These are phyloP conservation scores for Heliangelus exortis DNA, from an alignment of 2,797 vertebrate species.

Conservation along the genomic window DNA sequence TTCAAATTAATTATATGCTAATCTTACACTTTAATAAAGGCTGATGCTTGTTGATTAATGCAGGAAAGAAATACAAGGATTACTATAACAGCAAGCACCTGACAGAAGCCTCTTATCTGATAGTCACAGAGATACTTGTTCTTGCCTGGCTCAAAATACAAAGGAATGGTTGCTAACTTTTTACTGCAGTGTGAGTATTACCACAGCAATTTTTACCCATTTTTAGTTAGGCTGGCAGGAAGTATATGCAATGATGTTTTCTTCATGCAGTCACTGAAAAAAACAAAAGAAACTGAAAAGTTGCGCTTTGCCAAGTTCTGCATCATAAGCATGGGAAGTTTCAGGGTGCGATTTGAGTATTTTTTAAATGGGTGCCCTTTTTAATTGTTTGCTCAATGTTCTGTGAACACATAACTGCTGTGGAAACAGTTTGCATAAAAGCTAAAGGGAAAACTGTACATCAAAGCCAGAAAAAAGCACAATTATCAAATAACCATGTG, in stretches of 20 bases:
- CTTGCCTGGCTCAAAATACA: background rate
- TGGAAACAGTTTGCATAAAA: background rate
- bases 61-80: background rate
- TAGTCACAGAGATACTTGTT: background rate
- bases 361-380: background rate
- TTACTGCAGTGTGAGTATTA: background rate
- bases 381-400: background rate
- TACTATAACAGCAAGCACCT: background rate
- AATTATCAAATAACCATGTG: background rate
- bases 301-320: background rate
- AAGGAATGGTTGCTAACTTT: background rate
- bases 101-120: background rate
- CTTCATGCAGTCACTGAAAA: background rate
- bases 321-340: background rate
- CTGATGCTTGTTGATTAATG: background rate
- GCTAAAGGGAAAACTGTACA: background rate
- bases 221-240: background rate
- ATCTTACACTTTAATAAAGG: background rate
- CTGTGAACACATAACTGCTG: background rate
- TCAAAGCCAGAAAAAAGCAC: background rate
- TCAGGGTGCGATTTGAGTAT: background rate
- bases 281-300: background rate
- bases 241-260: background rate
- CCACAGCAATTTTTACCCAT: background rate
- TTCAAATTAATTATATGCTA: slow-evolving; percentile 21